Evolutionary conservation across 2,888 invertebrate genomes (phyloP).

Genomic region (Formica aserva): DNA sequence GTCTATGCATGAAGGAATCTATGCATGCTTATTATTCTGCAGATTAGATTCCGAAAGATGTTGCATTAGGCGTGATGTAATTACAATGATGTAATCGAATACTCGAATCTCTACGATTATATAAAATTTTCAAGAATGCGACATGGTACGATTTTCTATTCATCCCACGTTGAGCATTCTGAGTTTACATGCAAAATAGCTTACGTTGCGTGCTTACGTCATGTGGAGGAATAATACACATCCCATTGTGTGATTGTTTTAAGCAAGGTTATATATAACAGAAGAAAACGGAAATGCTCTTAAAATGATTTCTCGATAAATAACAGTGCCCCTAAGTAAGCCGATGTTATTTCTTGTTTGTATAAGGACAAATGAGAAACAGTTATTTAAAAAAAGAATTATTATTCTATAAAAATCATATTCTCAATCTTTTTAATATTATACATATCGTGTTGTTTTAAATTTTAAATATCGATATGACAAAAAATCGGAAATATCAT

Average conservation of each 20-base stretch:
- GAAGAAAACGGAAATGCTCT: background rate
- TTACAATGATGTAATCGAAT: background rate
- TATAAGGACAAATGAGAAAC: background rate
- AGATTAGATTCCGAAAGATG: background rate
- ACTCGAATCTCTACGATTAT: constrained; percentile 6
- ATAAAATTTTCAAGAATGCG: constrained; percentile 35
- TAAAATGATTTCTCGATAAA: background rate
- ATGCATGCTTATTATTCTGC: background rate
- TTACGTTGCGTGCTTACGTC: constrained; percentile 13
- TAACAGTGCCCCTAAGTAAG: background rate
- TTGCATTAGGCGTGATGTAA: constrained; percentile 20
- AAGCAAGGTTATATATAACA: background rate
- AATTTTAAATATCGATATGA: constrained; percentile 3
- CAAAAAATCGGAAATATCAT: background rate
- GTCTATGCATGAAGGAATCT: background rate
- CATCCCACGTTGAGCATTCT: background rate
- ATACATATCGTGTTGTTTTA: background rate
- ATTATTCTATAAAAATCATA: background rate
- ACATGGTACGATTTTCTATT: background rate
- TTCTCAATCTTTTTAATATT: background rate
- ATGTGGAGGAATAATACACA: constrained; percentile 3
- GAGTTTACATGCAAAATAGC: constrained; percentile 30
- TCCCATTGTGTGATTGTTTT: background rate
- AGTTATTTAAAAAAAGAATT: background rate
- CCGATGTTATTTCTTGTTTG: background rate